A percentile compares a stretch with the other conserved stretches of the same genome.
Evolutionary conservation across 2,113 vertebrate genomes (phyloP).

Genomic region (Pteruthius melanotis): DNA sequence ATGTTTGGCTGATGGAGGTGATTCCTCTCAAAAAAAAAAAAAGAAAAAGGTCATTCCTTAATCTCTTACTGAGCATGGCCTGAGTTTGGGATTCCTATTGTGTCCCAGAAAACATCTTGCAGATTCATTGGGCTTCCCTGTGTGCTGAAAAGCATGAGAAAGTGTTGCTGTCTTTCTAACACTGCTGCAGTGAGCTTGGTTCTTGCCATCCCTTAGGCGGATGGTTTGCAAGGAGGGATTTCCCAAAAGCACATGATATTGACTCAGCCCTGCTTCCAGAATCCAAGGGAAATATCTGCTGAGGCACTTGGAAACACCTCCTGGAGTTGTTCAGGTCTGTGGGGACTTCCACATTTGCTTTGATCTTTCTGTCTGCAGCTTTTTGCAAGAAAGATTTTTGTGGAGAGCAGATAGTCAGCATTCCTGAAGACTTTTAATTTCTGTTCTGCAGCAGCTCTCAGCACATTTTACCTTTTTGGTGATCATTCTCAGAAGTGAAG

Average conservation of each 20-base stretch:
- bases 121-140: not conserved
- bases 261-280: not conserved
- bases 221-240: not conserved
- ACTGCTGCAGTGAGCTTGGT: not conserved
- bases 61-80: not conserved
- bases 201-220: not conserved
- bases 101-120: not conserved
- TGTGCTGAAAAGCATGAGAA: not conserved
- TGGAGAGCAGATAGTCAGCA: not conserved
- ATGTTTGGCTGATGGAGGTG: not conserved
- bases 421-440: not conserved
- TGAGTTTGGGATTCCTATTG: not conserved
- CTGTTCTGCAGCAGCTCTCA: not conserved
- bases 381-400: not conserved
- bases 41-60: not conserved
- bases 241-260: constrained; percentile 2
- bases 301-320: not conserved
- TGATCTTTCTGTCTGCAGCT: constrained; percentile 17
- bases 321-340: not conserved
- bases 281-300: not conserved
- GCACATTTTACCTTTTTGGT: accelerated
- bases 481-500: not conserved
- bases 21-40: not conserved
- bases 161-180: not conserved
- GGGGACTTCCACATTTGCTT: not conserved